phyloP scores from a whole-genome alignment of 1,140 invertebrate genomes.

The Scaptomyza graminum region DNA sequence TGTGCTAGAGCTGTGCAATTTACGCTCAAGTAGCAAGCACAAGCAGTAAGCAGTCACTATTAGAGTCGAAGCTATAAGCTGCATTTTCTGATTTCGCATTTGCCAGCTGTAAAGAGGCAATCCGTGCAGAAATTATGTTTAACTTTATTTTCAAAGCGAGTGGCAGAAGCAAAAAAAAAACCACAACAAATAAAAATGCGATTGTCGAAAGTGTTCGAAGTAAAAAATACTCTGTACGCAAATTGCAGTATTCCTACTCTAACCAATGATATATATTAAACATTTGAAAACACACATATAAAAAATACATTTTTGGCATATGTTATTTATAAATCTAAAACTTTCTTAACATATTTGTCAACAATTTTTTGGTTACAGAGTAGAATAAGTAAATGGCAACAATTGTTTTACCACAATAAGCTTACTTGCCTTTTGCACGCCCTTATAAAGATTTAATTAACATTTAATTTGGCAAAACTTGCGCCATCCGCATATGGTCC shows the following conservation, averaged over 20 bases:
- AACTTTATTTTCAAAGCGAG: conserved; percentile 76
- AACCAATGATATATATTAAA: too few relatives aligned
- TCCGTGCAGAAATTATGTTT: conserved; percentile 80
- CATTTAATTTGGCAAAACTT: conserved; percentile 76
- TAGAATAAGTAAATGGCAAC: conserved; percentile 15
- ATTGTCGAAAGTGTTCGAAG: background rate
- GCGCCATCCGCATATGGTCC: conserved; percentile 36
- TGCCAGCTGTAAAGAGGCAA: conserved; percentile 65
- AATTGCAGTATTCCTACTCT: background rate
- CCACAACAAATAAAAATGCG: conserved; percentile 20
- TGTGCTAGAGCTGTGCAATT: conserved; percentile 64
- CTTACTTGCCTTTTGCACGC: background rate
- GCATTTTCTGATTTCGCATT: conserved; percentile 39
- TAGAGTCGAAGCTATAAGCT: conserved; percentile 39
- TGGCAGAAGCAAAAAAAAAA: conserved; percentile 36
- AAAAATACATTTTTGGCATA: background rate
- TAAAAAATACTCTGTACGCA: background rate
- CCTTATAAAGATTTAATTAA: conserved; percentile 77
- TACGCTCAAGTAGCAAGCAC: conserved; percentile 68
- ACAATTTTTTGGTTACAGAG: background rate
- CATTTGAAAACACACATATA: background rate
- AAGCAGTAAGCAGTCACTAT: conserved; percentile 54
- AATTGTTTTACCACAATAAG: conserved; percentile 36
- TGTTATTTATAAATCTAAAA: background rate
- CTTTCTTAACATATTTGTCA: background rate